Conservation (phyloP, 2,113 vertebrate genomes). For the Myotis davidii region DNA sequence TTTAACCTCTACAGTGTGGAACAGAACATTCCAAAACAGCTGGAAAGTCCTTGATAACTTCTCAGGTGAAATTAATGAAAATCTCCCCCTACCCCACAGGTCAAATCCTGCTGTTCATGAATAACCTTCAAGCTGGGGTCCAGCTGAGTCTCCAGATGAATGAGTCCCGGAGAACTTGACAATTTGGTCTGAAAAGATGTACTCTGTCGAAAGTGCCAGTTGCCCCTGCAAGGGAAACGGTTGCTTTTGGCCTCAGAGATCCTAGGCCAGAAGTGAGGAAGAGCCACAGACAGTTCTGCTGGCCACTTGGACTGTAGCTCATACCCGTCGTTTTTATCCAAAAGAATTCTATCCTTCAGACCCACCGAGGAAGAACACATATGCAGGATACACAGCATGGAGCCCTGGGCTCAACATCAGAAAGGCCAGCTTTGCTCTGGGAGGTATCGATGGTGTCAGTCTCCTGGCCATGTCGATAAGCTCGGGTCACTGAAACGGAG, state of each 20-base stretch:
- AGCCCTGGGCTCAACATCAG: not conserved
- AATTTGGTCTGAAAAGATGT: not conserved
- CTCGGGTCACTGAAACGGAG: not conserved
- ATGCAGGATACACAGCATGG: not conserved
- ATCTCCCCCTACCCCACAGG: not conserved
- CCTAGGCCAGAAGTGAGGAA: not conserved
- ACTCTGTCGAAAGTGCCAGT: not conserved
- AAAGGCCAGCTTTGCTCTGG: not conserved
- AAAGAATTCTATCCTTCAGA: not conserved
- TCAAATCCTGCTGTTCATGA: not conserved
- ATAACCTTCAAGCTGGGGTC: not conserved
- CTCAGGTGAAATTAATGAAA: constrained; percentile 46
- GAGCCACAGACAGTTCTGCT: not conserved
- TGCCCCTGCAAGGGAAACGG: not conserved
- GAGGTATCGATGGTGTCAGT: not conserved
- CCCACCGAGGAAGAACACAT: not conserved
- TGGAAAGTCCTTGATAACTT: constrained; percentile 26
- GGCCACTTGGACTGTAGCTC: not conserved
- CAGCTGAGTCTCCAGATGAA: not conserved
- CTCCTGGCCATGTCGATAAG: not conserved
- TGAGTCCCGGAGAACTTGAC: not conserved
- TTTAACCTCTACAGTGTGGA: constrained; percentile 7
- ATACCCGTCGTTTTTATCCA: not conserved
- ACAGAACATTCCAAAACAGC: constrained; percentile 35
- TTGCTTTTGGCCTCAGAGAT: not conserved